Conservation (phyloP, 1,140 invertebrate genomes). For the Babylonia areolata region DNA sequence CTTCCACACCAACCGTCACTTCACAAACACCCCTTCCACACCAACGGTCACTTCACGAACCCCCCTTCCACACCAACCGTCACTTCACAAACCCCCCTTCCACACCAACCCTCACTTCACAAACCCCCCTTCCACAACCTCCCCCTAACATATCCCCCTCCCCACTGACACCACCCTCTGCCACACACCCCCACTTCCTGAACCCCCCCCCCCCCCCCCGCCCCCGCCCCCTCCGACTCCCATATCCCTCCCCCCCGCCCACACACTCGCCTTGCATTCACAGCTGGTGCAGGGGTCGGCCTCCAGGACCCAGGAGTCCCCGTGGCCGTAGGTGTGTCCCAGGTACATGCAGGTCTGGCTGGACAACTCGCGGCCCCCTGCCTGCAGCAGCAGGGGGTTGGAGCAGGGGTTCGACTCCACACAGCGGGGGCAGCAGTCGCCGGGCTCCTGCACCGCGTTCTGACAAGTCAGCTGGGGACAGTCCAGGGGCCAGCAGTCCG, state of each 20-base stretch:
- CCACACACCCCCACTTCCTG: no score
- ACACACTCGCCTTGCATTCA: conserved; percentile 84
- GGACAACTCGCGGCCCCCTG: conserved; percentile 55
- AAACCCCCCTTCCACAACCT: no score
- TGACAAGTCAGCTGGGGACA: conserved; percentile 86
- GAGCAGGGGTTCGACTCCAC: conserved; percentile 79
- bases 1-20: no score
- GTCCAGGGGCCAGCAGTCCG: conserved; percentile 91
- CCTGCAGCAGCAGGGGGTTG: conserved; percentile 42
- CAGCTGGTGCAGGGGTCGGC: conserved; percentile 85
- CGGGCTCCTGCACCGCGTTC: conserved; percentile 79
- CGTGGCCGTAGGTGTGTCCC: conserved; percentile 54
- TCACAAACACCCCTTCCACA: no score
- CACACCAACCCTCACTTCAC: no score
- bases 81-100: no score
- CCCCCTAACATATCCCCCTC: no score
- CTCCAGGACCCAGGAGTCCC: conserved; percentile 58
- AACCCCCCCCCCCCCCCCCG: not conserved
- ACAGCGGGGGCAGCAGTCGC: conserved; percentile 85
- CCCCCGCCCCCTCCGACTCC: no score
- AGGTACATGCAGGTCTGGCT: conserved; percentile 54
- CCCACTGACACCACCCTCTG: no score
- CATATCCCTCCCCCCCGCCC: not conserved
- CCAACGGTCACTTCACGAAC: no score
- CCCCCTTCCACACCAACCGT: no score